These are phyloP conservation scores for Melanostoma mellinum DNA, from an alignment of 2,888 invertebrate genomes.

Conservation along the genomic window DNA sequence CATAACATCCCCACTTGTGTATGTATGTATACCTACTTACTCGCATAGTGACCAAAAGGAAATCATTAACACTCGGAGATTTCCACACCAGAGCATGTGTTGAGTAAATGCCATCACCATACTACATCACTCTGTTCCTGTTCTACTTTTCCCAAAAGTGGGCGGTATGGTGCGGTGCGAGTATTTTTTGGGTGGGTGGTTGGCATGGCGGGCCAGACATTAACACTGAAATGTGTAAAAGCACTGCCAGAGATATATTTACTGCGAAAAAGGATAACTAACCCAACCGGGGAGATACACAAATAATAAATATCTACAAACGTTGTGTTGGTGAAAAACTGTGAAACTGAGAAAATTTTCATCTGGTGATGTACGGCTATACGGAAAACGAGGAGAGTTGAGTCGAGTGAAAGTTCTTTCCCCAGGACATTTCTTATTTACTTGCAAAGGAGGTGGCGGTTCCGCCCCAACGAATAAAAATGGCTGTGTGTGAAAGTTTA, in stretches of 20 bases:
- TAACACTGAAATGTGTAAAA: conserved; percentile 72
- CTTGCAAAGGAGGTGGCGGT: conserved; percentile 48
- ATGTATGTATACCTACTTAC: background rate
- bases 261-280: conserved; percentile 71
- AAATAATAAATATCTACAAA: conserved; percentile 32
- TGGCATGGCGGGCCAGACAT: conserved; percentile 38
- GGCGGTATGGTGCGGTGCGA: conserved; percentile 3
- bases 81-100: conserved; percentile 72
- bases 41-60: conserved; percentile 63
- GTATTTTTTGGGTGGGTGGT: conserved; percentile 21
- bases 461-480: conserved; percentile 62
- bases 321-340: conserved; percentile 49
- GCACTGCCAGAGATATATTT: conserved; percentile 70
- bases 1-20: conserved; percentile 8
- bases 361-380: conserved; percentile 60
- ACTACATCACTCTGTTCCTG: conserved; percentile 43
- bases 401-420: conserved; percentile 60
- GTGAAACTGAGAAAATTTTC: conserved; percentile 67
- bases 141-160: conserved; percentile 16
- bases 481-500: conserved; percentile 62
- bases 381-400: conserved; percentile 34
- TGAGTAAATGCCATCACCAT: conserved; percentile 72
- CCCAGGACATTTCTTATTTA: conserved; percentile 59
- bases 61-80: conserved; percentile 72
- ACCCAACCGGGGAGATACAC: conserved; percentile 28